Evolutionary conservation across 2,888 invertebrate genomes (phyloP).

Genomic region (Spicauda simplicius): DNA sequence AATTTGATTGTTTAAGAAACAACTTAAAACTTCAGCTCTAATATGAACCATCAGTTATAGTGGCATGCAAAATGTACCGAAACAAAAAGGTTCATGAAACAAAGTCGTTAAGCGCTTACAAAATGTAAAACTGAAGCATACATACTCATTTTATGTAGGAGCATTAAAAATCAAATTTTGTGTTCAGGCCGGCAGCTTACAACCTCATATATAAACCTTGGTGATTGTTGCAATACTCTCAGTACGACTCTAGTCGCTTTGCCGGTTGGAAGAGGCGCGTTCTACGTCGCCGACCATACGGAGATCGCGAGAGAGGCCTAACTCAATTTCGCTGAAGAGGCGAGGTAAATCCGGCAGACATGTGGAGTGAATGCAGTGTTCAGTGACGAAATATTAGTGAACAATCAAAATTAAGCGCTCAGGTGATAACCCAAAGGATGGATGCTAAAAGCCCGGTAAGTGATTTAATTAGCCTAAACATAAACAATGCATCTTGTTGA

Average conservation of each 20-base stretch:
- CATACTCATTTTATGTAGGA: conserved; percentile 16
- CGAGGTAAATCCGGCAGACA: conserved; percentile 61
- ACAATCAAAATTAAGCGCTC: conserved; percentile 51
- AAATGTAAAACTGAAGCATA: conserved; percentile 14
- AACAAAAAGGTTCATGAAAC: conserved; percentile 23
- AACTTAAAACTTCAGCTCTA: not conserved
- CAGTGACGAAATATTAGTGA: conserved; percentile 78
- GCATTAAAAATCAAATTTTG: conserved; percentile 49
- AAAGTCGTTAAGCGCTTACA: conserved; percentile 20
- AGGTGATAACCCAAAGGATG: conserved; percentile 68
- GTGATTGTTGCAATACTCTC: conserved; percentile 80
- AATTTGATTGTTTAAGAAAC: not conserved
- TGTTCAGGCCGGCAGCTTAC: conserved; percentile 61
- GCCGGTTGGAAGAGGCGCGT: conserved; percentile 83
- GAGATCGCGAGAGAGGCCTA: conserved; percentile 82
- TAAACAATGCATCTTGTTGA: conserved; percentile 37
- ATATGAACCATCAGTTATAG: not conserved
- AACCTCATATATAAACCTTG: conserved; percentile 82
- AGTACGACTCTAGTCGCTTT: conserved; percentile 86
- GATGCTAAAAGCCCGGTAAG: conserved; percentile 80
- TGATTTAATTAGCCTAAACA: conserved; percentile 40
- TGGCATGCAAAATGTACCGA: conserved; percentile 14
- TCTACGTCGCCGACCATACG: conserved; percentile 76
- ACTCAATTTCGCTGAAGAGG: conserved; percentile 62
- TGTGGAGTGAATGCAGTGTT: conserved; percentile 82